Evolutionary conservation across 2,797 vertebrate species (phyloP).

Genomic region (Enteromius thamalakanensis): DNA sequence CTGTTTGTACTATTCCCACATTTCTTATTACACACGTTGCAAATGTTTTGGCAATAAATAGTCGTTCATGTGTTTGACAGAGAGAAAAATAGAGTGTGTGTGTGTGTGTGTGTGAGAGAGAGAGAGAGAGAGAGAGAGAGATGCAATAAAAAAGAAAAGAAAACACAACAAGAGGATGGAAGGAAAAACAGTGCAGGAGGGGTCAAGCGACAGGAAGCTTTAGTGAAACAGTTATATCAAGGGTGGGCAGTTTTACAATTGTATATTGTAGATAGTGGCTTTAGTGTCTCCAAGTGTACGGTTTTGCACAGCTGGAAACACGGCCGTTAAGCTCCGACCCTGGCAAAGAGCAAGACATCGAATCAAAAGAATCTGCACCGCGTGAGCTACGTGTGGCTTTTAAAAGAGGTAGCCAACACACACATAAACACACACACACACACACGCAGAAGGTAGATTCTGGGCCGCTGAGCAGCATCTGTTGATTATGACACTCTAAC

Average conservation of each 20-base stretch:
- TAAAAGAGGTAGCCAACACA: conserved; percentile 33
- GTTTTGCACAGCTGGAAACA: conserved; percentile 56
- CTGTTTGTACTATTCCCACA: not conserved
- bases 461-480: conserved; percentile 66
- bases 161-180: conserved; percentile 32
- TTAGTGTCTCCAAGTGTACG: conserved; percentile 20
- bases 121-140: conserved; percentile 37
- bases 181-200: not conserved
- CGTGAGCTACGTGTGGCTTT: conserved; percentile 56
- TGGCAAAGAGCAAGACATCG: conserved; percentile 29
- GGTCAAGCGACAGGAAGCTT: conserved; percentile 51
- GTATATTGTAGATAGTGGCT: conserved; percentile 4
- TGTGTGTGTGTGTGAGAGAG: conserved; percentile 13
- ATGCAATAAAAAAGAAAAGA: conserved; percentile 51
- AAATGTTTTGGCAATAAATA: not conserved
- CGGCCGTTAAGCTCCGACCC: conserved; percentile 33
- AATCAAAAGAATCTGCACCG: conserved; percentile 52
- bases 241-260: conserved; percentile 19
- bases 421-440: conserved; percentile 48
- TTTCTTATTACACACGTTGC: not conserved
- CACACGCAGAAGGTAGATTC: conserved; percentile 45
- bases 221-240: conserved; percentile 37
- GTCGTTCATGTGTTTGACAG: not conserved
- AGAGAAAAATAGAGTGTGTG: conserved; percentile 61
- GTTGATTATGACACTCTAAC: conserved; percentile 66